Percentiles rank a stretch among this genome's conserved stretches.
These are phyloP conservation scores for Phaethornis superciliosus DNA, from an alignment of 2,113 vertebrate genomes.

Conservation along the genomic window DNA sequence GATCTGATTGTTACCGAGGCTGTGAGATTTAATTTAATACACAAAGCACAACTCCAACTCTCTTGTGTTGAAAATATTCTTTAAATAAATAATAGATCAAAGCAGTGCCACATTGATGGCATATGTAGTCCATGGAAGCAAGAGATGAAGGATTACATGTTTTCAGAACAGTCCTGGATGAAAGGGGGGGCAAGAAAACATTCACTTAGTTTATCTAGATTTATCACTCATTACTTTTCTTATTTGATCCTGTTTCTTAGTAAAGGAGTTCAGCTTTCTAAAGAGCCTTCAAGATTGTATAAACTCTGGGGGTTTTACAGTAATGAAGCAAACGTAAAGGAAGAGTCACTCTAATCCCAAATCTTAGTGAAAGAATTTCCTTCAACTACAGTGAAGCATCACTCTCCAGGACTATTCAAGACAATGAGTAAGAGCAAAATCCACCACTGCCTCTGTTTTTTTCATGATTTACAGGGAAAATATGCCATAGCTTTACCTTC, in stretches of 20 bases:
- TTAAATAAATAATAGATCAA: conserved; percentile 70
- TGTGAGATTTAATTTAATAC: conserved; percentile 65
- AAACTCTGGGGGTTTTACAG: background rate
- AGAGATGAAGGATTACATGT: background rate
- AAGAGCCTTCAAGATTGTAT: background rate
- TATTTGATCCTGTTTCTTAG: background rate
- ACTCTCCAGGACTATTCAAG: background rate
- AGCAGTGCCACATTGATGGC: conserved; percentile 44
- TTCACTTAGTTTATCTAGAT: background rate
- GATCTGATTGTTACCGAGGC: conserved; percentile 26
- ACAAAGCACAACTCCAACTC: conserved; percentile 62
- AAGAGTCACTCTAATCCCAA: background rate
- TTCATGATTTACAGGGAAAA: background rate
- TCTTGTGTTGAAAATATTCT: conserved; percentile 48
- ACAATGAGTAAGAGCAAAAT: background rate
- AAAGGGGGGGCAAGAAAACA: background rate
- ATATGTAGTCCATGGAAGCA: background rate
- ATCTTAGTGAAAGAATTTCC: background rate
- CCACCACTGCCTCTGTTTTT: background rate
- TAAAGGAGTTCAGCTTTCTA: background rate
- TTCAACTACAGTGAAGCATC: background rate
- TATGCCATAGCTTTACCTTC: background rate
- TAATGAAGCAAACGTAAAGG: background rate
- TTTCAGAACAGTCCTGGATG: background rate
- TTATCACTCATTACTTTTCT: background rate